A percentile compares a stretch with the other conserved stretches of the same genome.
Conservation (phyloP, 2,888 invertebrate species). For the Tenthredo scrophulariae region DNA sequence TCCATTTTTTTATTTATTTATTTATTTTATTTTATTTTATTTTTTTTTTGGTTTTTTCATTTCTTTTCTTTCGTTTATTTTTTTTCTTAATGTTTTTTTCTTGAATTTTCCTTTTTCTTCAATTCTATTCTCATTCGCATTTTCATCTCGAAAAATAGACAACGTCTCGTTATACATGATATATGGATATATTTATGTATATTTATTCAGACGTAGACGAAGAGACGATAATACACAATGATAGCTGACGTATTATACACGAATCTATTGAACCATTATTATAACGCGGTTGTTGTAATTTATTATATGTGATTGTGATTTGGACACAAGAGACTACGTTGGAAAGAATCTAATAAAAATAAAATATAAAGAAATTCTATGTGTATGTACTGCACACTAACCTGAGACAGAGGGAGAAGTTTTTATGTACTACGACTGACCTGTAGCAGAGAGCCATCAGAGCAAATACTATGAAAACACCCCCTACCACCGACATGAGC, state of each 20-base stretch:
- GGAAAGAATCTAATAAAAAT: conserved; percentile 58
- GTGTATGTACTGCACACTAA: conserved; percentile 91
- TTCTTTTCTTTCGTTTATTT: conserved; percentile 28
- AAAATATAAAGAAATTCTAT: conserved; percentile 69
- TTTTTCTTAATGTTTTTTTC: not conserved
- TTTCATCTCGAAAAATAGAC: not conserved
- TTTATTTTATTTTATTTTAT: not conserved
- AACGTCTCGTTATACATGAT: not conserved
- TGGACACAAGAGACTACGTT: conserved; percentile 52
- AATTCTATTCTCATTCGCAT: not conserved
- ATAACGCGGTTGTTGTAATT: not conserved
- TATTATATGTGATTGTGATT: conserved; percentile 16
- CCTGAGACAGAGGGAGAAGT: conserved; percentile 99
- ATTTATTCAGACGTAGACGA: not conserved
- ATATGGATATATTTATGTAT: not conserved
- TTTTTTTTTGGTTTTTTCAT: conserved; percentile 26
- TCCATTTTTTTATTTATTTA: conserved; percentile 18
- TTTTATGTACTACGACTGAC: conserved; percentile 99
- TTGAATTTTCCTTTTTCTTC: not conserved
- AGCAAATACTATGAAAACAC: conserved; percentile 99
- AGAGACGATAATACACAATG: too few relatives aligned
- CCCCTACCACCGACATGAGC: conserved; percentile 99
- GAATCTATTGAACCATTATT: not conserved
- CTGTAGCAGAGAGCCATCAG: conserved; percentile 99
- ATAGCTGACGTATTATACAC: too few relatives aligned